Evolutionary conservation across 2,797 vertebrate genomes (phyloP), one percentile per base, ranked within the genome.

Genomic region (Bufotes viridis): DNA sequence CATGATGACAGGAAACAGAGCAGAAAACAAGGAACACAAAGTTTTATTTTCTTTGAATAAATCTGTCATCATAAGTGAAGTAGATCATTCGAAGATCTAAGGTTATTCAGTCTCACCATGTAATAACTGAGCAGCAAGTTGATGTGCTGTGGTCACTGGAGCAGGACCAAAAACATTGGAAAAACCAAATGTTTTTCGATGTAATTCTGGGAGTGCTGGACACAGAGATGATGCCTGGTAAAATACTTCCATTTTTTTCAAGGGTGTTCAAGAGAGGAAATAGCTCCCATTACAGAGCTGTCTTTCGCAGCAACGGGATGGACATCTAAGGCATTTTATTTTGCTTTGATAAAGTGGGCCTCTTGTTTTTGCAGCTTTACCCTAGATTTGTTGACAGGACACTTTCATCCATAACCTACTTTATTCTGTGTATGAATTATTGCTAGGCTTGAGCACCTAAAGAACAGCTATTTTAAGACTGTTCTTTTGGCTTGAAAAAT

Each of bases 391-490:
- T 85, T 85, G 74, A 78, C 84, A 78, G 84, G 72, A 85, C 55
- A 65, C 74, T 78, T 85, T 85, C 84, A 85, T 85, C 76, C 63
- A 80, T 80, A 79, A 70, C 85, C 85, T 86, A 86, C 85, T 79
- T 79, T 86, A 79, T n/a, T 69, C 24, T n/a, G 58, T 1, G 63
- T 80, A 80, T 80, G 85, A 86, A 80, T 42, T 79, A 79, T 79
- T 69, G 76, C 78, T 12, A 42, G 85, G 60, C 84, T 29, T 14
- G 34, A 75, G 63, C 76, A 85, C 84, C 74, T 85, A 85, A 78
- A 78, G 42, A 91, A 76, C 55, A 88, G 74, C 29, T 87, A 90
- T 87, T 90, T 92, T 89, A 90, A 90, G 84, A 90, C 61, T 78
- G 22, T 82, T 91, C 81, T 83, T 87, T 84, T 74, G 26, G 85